phyloP scores from a whole-genome alignment of 2,888 invertebrate genomes.

The Meiosimyza decipiens region DNA sequence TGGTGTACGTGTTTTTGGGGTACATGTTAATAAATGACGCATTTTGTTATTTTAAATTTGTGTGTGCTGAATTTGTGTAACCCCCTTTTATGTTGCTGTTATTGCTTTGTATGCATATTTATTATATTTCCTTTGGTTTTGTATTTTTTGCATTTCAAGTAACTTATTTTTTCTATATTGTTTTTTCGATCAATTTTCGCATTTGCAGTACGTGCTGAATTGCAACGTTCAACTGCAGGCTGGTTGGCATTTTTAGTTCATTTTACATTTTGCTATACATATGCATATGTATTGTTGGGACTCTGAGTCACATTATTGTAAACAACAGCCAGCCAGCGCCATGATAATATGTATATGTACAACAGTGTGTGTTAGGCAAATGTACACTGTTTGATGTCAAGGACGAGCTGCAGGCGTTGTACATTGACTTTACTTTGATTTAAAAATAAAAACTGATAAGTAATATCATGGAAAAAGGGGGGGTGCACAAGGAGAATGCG shows the following conservation, averaged over 20 bases:
- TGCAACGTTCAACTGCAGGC: background rate
- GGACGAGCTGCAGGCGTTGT: constrained; percentile 25
- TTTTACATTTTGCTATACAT: too few relatives aligned
- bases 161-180: too few relatives aligned
- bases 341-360: background rate
- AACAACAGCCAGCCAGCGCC: background rate
- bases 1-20: background rate
- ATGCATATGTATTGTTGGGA: background rate
- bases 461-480: too few relatives aligned
- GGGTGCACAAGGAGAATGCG: constrained; percentile 19
- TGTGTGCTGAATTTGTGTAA: background rate
- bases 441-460: too few relatives aligned
- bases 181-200: background rate
- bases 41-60: background rate
- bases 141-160: too few relatives aligned
- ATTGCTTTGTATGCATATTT: background rate
- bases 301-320: background rate
- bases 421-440: constrained; percentile 10
- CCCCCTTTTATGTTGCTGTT: background rate
- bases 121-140: too few relatives aligned
- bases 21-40: background rate
- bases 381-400: constrained; percentile 32
- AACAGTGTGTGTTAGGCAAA: constrained; percentile 15
- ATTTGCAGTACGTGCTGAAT: constrained; percentile 12
- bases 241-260: background rate